Evolutionary conservation across 2,113 vertebrate species (phyloP), one percentile per base, ranked within the genome.

Genomic region (Ceyx margarethae): DNA sequence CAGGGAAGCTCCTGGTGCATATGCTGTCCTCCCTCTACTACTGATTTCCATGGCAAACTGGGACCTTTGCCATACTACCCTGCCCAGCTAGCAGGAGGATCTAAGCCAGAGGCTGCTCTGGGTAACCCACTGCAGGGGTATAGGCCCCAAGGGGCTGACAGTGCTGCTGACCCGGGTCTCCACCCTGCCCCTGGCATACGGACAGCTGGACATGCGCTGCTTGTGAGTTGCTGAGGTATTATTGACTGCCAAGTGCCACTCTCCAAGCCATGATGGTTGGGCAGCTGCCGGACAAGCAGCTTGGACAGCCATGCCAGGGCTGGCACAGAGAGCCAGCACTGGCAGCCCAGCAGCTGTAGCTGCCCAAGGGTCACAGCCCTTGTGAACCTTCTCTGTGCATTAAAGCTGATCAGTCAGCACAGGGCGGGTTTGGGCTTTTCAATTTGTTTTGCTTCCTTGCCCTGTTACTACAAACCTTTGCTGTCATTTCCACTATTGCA

Each of bases 241-340:
- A 4, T 6, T 10, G 43, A 3, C 2, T 29, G 75, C 0, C 0
- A 22, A 74, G 69, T 1, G 43, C 37, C 0, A 0, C 33, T 51
- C 13, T 54, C 20, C 2, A 23, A 50, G 65, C 42, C 0, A 0
- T 4, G 87, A 50, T 42, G 33, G 29, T 18, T 1, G 2, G 77
- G 67, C 80, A 83, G 80, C 26, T 65, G 68, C 68, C 0, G 28
- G 20, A n/a, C 1, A 2, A 42, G 87, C 17, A 18, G 65, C 61
- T 54, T 4, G 0, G 18, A 29, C 1, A 18, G 10, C 61, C 1
- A 0, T 15, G 62, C 57, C 0, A 2, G 67, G 66, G 16, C 50
- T n/a, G 58, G 57, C 71, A 40, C 7, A 2, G 78, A 25, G 45
- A 87, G 46, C 42, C 1, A 3, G 66, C 62, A 43, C 18, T 2